Percentiles rank a stretch among this genome's conserved stretches.
Conservation (phyloP, 2,888 invertebrate species). For the Caenorhabditis angaria region DNA sequence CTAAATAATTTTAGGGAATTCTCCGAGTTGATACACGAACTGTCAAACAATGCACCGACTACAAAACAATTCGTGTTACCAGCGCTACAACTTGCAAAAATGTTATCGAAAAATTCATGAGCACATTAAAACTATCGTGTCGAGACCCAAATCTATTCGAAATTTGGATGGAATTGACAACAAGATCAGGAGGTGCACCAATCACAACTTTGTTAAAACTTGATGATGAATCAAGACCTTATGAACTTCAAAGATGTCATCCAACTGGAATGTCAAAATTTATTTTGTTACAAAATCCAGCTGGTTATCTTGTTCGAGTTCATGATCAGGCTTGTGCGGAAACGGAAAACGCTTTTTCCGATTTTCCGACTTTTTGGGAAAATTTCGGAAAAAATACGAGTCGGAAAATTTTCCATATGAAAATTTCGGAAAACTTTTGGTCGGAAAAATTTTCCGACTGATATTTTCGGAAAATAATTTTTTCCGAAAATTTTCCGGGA, state of each 20-base stretch:
- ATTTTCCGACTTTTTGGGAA: no score
- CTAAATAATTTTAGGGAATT: slow-evolving; percentile 80
- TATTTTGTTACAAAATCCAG: slow-evolving; percentile 86
- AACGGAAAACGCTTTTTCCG: no score
- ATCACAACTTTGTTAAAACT: slow-evolving; percentile 72
- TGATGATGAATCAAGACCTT: slow-evolving; percentile 88
- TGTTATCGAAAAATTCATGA: slow-evolving; percentile 84
- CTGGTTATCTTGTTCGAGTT: slow-evolving; percentile 86
- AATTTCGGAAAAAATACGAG: no score
- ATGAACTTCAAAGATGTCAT: slow-evolving; percentile 90
- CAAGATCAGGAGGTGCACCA: slow-evolving; percentile 37
- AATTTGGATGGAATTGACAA: slow-evolving; percentile 81
- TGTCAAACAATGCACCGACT: slow-evolving; percentile 90
- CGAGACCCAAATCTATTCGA: slow-evolving; percentile 88
- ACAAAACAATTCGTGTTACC: slow-evolving; percentile 90
- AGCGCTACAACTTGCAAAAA: slow-evolving; percentile 85
- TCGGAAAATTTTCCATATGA: no score
- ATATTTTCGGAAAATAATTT: no score
- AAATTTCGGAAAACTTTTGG: no score
- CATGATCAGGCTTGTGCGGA: no score
- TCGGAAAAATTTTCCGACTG: no score
- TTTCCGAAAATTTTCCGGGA: no score
- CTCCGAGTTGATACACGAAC: slow-evolving; percentile 90
- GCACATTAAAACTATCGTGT: slow-evolving; percentile 78
- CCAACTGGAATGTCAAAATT: slow-evolving; percentile 89